A percentile compares a stretch with the other conserved stretches of the same genome.
These are phyloP conservation scores for Odontomyia ornata DNA, from an alignment of 2,888 invertebrate genomes.

Conservation along the genomic window DNA sequence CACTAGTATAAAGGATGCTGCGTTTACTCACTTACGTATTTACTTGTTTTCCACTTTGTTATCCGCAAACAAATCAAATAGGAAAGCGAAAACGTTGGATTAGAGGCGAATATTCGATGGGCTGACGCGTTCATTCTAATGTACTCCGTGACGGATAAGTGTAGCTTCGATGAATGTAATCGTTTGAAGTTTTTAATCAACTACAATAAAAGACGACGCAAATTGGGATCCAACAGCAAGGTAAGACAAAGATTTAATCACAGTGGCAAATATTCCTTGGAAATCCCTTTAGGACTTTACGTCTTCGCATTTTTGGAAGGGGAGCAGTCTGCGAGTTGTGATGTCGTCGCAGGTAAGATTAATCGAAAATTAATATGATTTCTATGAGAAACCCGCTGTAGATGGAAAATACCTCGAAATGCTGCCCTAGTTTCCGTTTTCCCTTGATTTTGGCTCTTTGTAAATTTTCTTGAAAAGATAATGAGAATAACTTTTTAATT, in stretches of 20 bases:
- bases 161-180: constrained; percentile 87
- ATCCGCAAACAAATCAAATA: constrained; percentile 55
- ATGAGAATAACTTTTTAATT: too few relatives aligned
- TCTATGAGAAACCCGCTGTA: too few relatives aligned
- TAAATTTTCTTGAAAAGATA: too few relatives aligned
- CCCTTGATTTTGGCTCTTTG: too few relatives aligned
- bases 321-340: too few relatives aligned
- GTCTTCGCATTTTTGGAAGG: neutral
- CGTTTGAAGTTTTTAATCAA: constrained; percentile 83
- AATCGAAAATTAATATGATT: too few relatives aligned
- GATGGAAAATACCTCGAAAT: too few relatives aligned
- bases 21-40: neutral
- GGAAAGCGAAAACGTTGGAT: constrained; percentile 74
- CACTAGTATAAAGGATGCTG: neutral
- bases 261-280: neutral
- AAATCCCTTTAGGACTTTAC: neutral
- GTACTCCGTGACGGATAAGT: constrained; percentile 89
- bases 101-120: constrained; percentile 86
- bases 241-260: constrained; percentile 59
- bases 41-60: constrained; percentile 53
- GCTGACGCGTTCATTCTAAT: constrained; percentile 87
- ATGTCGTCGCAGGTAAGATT: too few relatives aligned
- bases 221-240: constrained; percentile 70
- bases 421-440: too few relatives aligned
- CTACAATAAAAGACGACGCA: constrained; percentile 77